These are phyloP conservation scores for Gymnoscopelus microlampas DNA, from an alignment of 2,797 vertebrate species.

Conservation along the genomic window DNA sequence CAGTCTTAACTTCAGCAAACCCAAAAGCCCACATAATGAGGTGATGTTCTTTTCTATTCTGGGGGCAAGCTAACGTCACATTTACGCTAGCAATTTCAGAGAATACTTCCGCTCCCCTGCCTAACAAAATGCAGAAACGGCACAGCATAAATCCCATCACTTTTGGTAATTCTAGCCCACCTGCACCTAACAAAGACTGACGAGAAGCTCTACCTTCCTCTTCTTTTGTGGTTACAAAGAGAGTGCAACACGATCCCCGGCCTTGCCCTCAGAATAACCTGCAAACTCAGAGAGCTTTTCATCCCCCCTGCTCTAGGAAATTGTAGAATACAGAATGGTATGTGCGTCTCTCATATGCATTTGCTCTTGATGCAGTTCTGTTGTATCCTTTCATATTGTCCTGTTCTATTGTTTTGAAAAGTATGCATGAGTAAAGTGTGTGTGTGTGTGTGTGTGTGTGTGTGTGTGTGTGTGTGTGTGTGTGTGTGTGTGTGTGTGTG, in stretches of 20 bases:
- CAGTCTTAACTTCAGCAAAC: slow-evolving; percentile 53
- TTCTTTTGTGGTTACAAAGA: slow-evolving; percentile 64
- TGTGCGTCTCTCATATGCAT: background rate
- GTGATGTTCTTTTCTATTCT: slow-evolving; percentile 59
- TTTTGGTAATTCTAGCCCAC: slow-evolving; percentile 73
- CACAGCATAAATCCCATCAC: slow-evolving; percentile 65
- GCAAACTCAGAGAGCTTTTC: slow-evolving; percentile 43
- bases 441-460: background rate
- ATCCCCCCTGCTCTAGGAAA: slow-evolving; percentile 18
- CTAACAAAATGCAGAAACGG: slow-evolving; percentile 54
- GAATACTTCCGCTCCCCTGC: slow-evolving; percentile 58
- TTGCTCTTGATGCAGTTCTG: background rate
- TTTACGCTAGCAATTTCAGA: slow-evolving; percentile 57
- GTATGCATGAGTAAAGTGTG: background rate
- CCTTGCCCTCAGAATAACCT: slow-evolving; percentile 65
- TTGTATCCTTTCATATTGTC: background rate
- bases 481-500: background rate
- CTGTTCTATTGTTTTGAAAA: background rate
- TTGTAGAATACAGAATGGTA: slow-evolving; percentile 13
- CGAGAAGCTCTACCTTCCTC: slow-evolving; percentile 72
- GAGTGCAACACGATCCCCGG: slow-evolving; percentile 67
- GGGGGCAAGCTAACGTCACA: slow-evolving; percentile 58
- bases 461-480: background rate
- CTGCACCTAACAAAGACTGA: slow-evolving; percentile 73
- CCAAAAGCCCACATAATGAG: slow-evolving; percentile 60